Base-by-base conservation (phyloP, 2,113 vertebrate genomes). In the Podarcis muralis region DNA sequence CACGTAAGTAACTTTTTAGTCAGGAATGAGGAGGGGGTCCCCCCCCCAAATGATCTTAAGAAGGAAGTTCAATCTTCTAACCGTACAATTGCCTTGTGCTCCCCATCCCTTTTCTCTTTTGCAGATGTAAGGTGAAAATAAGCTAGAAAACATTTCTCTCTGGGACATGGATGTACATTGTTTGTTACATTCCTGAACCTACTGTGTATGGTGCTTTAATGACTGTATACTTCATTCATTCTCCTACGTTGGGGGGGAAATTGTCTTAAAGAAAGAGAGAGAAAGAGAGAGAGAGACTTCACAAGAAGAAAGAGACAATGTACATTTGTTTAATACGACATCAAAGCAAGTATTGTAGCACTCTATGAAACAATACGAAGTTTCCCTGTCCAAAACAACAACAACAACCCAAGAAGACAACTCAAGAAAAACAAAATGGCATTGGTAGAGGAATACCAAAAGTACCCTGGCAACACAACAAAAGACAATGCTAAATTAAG, bases 91-190 rank as follows among this genome's bases (percentile, higher is more conserved):
- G 94, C 93, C 94, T 91, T 91, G 35, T 23, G 6, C 2, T 88
- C 88, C 90, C 94, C 96, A 92, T 92, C 91, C 91, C 25, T 4
- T 59, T 9, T 91, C 92, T 92, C 91, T 94, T 89, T 96, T 96
- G 96, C 98, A 97, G 99, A 99, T 95, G 98, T 99, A 97, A 99
- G 99, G 98, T 99, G 99, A 99, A 97, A 97, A 97, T 95, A 95
- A 96, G 95, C 97, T 95, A 91, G 96, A 96, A 92, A 95, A 97
- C 90, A 83, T 77, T 83, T 97, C 96, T 96, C 96, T 96, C 95
- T 96, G 96, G 97, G 98, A 97, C 97, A 97, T 95, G 97, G 97
- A 97, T 97, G 96, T 96, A 96, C 95, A 93, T 95, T 96, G 96
- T 97, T 97, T 97, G 96, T 97, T 96, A 97, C 97, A 97, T 97